These are phyloP conservation scores for Gallinago nigripennis DNA, from an alignment of 2,797 vertebrate species.

Conservation along the genomic window DNA sequence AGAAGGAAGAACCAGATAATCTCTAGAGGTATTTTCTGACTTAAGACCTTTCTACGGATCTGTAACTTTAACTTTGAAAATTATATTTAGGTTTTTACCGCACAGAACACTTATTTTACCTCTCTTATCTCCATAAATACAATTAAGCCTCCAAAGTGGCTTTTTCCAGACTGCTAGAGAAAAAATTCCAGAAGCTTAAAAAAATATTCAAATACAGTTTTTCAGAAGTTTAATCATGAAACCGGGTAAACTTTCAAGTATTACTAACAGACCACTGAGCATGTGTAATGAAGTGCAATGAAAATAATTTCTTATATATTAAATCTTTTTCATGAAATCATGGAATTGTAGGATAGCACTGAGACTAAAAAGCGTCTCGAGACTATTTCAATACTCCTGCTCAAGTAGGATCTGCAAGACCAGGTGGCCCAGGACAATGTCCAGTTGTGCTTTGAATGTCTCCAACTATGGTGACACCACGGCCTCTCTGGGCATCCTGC, in stretches of 20 bases:
- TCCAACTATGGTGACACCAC: neutral
- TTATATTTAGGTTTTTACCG: neutral
- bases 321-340: neutral
- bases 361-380: neutral
- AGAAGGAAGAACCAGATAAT: neutral
- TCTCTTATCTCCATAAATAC: neutral
- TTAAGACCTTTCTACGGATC: neutral
- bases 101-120: neutral
- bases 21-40: neutral
- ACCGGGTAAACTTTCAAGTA: neutral
- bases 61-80: neutral
- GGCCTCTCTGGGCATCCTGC: neutral
- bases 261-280: neutral
- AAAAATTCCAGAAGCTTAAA: neutral
- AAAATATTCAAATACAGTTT: neutral
- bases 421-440: neutral
- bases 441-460: fast-evolving
- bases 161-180: neutral
- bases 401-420: neutral
- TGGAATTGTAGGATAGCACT: fast-evolving
- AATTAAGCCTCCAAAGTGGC: neutral
- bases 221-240: neutral
- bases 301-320: neutral
- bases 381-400: neutral
- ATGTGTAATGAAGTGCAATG: neutral